These are phyloP conservation scores for Rousettus madagascariensis DNA, from an alignment of 2,797 vertebrate genomes.

Conservation along the genomic window DNA sequence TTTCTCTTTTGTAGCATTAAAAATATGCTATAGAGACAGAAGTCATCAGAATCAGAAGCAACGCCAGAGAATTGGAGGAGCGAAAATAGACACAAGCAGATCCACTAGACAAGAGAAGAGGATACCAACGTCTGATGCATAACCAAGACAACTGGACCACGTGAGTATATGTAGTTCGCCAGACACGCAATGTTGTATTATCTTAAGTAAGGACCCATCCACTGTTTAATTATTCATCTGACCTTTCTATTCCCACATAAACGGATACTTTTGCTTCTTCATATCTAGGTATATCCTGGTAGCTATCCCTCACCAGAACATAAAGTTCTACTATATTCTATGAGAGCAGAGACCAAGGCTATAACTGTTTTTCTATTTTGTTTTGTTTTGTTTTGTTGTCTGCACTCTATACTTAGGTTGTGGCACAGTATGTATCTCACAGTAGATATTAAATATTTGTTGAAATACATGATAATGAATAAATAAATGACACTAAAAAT, in stretches of 20 bases:
- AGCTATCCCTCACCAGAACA: background rate
- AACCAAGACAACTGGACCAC: background rate
- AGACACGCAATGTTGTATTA: background rate
- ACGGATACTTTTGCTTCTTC: background rate
- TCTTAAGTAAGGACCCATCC: background rate
- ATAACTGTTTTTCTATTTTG: background rate
- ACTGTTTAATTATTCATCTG: background rate
- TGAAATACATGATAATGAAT: background rate
- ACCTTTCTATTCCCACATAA: background rate
- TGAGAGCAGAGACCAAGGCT: background rate
- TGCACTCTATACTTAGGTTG: background rate
- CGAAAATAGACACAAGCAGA: background rate
- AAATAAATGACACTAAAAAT: background rate
- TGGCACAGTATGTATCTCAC: background rate
- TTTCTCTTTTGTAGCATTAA: background rate
- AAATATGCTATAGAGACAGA: background rate
- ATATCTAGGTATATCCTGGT: background rate
- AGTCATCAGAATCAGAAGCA: background rate
- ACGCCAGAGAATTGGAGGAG: background rate
- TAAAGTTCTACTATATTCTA: background rate
- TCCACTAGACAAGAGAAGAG: background rate
- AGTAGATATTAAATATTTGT: background rate
- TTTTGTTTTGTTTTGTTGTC: too few relatives aligned
- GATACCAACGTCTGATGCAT: background rate
- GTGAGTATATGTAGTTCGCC: fast-evolving